These are phyloP conservation scores for Micropterix aruncella DNA, from an alignment of 2,888 invertebrate species.

Conservation along the genomic window DNA sequence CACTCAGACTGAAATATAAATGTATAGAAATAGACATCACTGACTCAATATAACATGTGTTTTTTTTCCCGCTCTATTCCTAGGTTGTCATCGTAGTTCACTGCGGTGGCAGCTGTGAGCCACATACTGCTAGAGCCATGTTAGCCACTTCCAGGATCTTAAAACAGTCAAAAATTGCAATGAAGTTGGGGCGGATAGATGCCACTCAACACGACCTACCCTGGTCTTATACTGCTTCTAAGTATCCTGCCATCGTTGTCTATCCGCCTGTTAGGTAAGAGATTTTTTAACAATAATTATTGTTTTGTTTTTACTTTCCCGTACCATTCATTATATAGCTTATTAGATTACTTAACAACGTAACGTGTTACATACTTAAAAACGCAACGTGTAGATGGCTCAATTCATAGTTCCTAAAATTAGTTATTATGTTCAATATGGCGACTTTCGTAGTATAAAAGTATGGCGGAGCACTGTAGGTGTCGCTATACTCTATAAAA, in stretches of 20 bases:
- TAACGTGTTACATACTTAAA: too few species aligned
- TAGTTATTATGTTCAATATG: too few species aligned
- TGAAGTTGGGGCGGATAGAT: slow-evolving; percentile 58
- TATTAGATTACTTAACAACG: too few species aligned
- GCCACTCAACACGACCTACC: slow-evolving; percentile 75
- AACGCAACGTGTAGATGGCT: too few species aligned
- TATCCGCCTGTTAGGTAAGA: slow-evolving; percentile 56
- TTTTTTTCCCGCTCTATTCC: too few species aligned
- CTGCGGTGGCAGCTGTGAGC: slow-evolving; percentile 67
- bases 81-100: slow-evolving; percentile 60
- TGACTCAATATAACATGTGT: slow-evolving; percentile 1
- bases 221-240: slow-evolving; percentile 71
- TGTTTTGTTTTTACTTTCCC: background rate
- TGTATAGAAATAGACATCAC: too few species aligned
- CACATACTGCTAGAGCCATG: slow-evolving; percentile 51
- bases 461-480: too few species aligned
- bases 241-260: slow-evolving; percentile 67
- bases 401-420: too few species aligned
- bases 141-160: slow-evolving; percentile 42
- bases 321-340: background rate
- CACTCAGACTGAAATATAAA: too few species aligned
- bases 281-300: slow-evolving; percentile 4
- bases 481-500: too few species aligned
- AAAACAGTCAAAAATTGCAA: background rate
- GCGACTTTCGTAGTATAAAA: too few species aligned